Evolutionary conservation across 1,140 invertebrate species (phyloP), one percentile per base, ranked within the genome.

Genomic region (Delia radicum): DNA sequence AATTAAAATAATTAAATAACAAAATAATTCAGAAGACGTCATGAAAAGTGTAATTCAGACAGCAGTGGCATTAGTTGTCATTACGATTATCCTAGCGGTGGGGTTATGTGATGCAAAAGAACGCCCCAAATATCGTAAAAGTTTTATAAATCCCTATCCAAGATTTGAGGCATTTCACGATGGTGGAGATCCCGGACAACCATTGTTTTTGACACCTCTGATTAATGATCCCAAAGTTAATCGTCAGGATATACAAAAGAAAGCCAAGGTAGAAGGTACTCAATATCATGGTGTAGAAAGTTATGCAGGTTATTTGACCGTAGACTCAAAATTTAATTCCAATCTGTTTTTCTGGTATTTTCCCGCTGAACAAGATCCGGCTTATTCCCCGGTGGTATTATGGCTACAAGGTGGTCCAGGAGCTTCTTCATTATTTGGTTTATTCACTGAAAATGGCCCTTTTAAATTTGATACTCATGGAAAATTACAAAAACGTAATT

Each of bases 311-410:
- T 94, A 90, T 79, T 85, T 94, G 8, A 94, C 93, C 0, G 93
- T 96, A 3, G 93, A 95, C 79, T 90, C 92, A 78, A 81, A 89
- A 48, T 93, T 89, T 81, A 92, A 94, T 79, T 94, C 94, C 0
- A 95, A 96, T 81, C 89, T 95, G 77, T 96, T 94, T 87, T 96
- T 96, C 85, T 96, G 95, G 95, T 96, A 94, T 80, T 96, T 96
- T 82, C 94, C 94, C 0, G 91, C 94, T 0, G 84, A 89, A 65
- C 81, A 85, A 8, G 82, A 86, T 31, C 78, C 85, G 0, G 80
- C 85, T 1, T 80, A 81, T 74, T 92, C 91, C 2, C 94, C 94
- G 1, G 90, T 96, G 77, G 87, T 96, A 15, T 83, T 96, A 15
- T 97, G 95, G 95, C 89, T 96, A 1, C 94, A 96, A 88, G 95